These are phyloP conservation scores for Heliconius hermathena DNA, from an alignment of 1,140 invertebrate genomes.

Conservation along the genomic window DNA sequence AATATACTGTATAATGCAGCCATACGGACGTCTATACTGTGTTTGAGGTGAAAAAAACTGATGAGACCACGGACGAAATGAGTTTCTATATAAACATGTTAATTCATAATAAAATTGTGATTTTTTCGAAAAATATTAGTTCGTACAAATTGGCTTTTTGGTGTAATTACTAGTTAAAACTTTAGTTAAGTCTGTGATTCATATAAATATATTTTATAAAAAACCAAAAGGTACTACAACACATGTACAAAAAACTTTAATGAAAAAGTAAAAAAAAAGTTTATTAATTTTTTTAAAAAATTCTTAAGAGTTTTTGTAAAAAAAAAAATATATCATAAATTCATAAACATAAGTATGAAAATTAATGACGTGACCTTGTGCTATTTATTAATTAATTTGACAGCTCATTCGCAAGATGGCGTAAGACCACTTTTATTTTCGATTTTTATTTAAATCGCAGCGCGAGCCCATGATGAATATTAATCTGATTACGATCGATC, in stretches of 20 bases:
- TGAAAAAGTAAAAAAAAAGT: no score
- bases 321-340: no score
- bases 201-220: background rate
- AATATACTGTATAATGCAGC: slow-evolving; percentile 36
- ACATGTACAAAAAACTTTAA: no score
- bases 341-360: background rate
- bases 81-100: slow-evolving; percentile 78
- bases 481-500: slow-evolving; percentile 59
- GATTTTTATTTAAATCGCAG: slow-evolving; percentile 28
- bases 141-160: slow-evolving; percentile 63
- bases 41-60: slow-evolving; percentile 50
- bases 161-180: background rate
- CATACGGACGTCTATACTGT: background rate
- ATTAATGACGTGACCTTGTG: slow-evolving; percentile 9
- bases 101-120: slow-evolving; percentile 76
- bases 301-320: no score
- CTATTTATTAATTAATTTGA: slow-evolving; percentile 26
- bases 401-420: slow-evolving; percentile 29
- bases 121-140: slow-evolving; percentile 59
- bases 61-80: slow-evolving; percentile 69
- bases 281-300: no score
- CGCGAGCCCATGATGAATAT: slow-evolving; percentile 45
- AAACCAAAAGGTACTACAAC: no score
- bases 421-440: slow-evolving; percentile 24
- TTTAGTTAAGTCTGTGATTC: background rate